phyloP scores from a whole-genome alignment of 2,888 invertebrate genomes.

The Drosophila greeni region DNA sequence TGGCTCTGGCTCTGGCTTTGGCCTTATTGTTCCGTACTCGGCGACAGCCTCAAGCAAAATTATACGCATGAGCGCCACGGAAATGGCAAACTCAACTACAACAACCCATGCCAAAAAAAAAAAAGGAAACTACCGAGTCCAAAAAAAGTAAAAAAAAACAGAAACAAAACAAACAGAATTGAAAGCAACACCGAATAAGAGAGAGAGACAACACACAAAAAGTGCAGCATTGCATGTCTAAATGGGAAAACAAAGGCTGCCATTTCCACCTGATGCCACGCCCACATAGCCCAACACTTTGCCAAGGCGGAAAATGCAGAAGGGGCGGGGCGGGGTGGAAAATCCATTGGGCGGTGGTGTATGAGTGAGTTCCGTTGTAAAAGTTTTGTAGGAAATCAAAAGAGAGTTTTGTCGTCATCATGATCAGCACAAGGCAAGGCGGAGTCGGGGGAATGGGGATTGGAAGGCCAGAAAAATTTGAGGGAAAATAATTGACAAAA shows the following conservation, averaged over 20 bases:
- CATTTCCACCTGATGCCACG: conserved; percentile 46
- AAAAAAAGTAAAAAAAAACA: conserved; percentile 47
- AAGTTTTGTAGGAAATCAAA: conserved; percentile 43
- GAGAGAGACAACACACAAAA: conserved; percentile 32
- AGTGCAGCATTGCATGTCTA: conserved; percentile 48
- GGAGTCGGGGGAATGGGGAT: background rate
- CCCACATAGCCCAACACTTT: conserved; percentile 35
- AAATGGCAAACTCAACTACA: conserved; percentile 70
- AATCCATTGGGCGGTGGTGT: conserved; percentile 4
- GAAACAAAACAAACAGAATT: conserved; percentile 66
- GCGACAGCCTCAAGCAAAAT: conserved; percentile 71
- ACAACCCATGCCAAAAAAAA: conserved; percentile 50
- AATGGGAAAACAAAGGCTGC: conserved; percentile 46
- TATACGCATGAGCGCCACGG: conserved; percentile 73
- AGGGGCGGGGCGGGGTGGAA: background rate
- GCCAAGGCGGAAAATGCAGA: conserved; percentile 9
- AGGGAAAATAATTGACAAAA: background rate
- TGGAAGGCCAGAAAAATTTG: background rate
- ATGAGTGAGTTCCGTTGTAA: conserved; percentile 38
- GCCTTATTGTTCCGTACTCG: conserved; percentile 66
- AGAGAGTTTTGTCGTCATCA: conserved; percentile 33
- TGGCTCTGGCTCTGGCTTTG: conserved; percentile 8
- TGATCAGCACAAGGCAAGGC: conserved; percentile 22
- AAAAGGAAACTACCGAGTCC: conserved; percentile 54
- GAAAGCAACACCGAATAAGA: conserved; percentile 68